These are phyloP conservation scores for Eurytoma adleriae DNA, from an alignment of 2,888 invertebrate genomes.

Conservation along the genomic window DNA sequence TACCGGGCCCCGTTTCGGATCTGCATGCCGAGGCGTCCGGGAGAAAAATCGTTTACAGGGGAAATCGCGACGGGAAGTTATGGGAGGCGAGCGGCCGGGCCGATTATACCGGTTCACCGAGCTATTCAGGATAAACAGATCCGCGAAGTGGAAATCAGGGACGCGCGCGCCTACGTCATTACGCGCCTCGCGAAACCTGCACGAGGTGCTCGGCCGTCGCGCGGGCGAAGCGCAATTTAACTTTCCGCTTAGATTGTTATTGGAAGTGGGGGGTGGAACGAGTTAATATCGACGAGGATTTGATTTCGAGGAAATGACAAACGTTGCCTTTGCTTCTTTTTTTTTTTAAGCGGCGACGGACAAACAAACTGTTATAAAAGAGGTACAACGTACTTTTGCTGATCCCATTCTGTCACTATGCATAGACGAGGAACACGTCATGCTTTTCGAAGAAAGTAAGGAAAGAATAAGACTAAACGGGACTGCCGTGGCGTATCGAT, in stretches of 20 bases:
- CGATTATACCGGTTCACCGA: no score
- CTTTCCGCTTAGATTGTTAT: no score
- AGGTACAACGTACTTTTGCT: slow-evolving; percentile 64
- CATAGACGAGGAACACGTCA: slow-evolving; percentile 72
- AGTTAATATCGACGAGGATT: no score
- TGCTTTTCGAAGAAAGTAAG: slow-evolving; percentile 73
- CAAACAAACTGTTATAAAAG: slow-evolving; percentile 50
- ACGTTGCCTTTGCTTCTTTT: neutral
- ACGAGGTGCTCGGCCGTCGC: no score
- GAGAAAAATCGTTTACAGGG: neutral
- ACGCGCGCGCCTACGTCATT: no score
- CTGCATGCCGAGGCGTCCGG: neutral
- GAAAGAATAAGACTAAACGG: slow-evolving; percentile 67
- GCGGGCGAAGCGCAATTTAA: no score
- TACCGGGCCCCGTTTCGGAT: slow-evolving; percentile 7
- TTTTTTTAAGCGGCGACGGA: slow-evolving; percentile 18
- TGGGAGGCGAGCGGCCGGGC: no score
- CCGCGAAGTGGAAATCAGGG: no score
- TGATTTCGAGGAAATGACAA: neutral
- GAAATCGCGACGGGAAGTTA: slow-evolving; percentile 6
- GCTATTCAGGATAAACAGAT: no score
- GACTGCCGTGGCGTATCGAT: slow-evolving; percentile 61
- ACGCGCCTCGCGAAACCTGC: no score
- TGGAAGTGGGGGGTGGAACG: no score
- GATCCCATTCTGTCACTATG: slow-evolving; percentile 69